Conservation (phyloP, 2,888 invertebrate genomes). For the Eupeodes latifasciatus region DNA sequence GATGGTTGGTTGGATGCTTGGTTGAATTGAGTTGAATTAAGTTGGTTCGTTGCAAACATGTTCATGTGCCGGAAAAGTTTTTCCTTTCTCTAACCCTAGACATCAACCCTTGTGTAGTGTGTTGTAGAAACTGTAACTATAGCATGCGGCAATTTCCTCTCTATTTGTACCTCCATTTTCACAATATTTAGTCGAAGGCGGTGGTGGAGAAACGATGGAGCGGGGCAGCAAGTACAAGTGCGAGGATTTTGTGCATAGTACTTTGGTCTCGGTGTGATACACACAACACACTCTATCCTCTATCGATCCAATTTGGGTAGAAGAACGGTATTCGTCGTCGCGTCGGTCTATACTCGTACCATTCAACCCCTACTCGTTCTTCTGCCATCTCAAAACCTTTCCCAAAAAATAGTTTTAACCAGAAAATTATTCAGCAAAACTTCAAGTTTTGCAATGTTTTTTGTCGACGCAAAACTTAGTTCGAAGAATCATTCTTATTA, state of each 20-base stretch:
- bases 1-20: background rate
- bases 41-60: constrained; percentile 45
- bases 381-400: background rate
- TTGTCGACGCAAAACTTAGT: constrained; percentile 50
- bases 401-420: constrained; percentile 57
- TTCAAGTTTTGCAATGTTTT: constrained; percentile 45
- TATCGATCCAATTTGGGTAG: constrained; percentile 37
- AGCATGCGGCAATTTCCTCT: constrained; percentile 53
- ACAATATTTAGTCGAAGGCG: constrained; percentile 57
- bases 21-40: background rate
- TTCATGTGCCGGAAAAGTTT: constrained; percentile 72
- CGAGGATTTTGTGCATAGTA: constrained; percentile 15
- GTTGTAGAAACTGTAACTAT: background rate
- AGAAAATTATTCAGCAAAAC: constrained; percentile 64
- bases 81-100: constrained; percentile 33
- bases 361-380: background rate
- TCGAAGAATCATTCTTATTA: constrained; percentile 44
- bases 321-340: background rate
- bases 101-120: constrained; percentile 18
- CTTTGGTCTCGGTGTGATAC: constrained; percentile 39
- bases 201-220: no score
- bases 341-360: constrained; percentile 14
- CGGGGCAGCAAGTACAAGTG: no score
- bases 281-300: constrained; percentile 11
- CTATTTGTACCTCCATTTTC: constrained; percentile 56